phyloP scores from a whole-genome alignment of 1,140 invertebrate genomes.

The Trichoplusia ni region DNA sequence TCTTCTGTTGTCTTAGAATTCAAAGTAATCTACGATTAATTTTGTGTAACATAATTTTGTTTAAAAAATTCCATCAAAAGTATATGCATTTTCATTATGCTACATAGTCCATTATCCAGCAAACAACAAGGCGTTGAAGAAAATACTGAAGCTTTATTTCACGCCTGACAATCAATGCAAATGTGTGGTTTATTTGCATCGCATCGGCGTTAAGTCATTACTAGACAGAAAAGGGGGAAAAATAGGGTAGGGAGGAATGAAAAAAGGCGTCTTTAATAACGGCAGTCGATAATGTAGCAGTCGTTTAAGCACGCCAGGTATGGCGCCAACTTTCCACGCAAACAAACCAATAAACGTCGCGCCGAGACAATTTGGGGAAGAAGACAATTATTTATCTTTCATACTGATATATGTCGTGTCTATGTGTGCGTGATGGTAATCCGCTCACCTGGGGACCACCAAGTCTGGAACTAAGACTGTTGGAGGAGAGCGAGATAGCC shows the following conservation, averaged over 20 bases:
- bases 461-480: too few species aligned
- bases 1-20: too few species aligned
- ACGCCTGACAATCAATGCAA: slow-evolving; percentile 26
- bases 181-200: slow-evolving; percentile 33
- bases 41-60: too few species aligned
- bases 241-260: slow-evolving; percentile 10
- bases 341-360: slow-evolving; percentile 71
- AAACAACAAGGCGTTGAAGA: slow-evolving; percentile 1
- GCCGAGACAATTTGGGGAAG: slow-evolving; percentile 55
- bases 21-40: too few species aligned
- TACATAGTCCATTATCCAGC: too few species aligned
- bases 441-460: slow-evolving; percentile 33
- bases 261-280: slow-evolving; percentile 41
- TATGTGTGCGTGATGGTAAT: slow-evolving; percentile 31
- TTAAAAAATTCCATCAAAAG: too few species aligned
- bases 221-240: slow-evolving; percentile 30
- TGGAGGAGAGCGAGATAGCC: too few species aligned
- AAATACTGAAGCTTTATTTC: too few species aligned
- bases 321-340: slow-evolving; percentile 59
- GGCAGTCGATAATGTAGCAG: slow-evolving; percentile 34
- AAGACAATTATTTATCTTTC: slow-evolving; percentile 61
- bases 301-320: slow-evolving; percentile 49
- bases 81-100: too few species aligned
- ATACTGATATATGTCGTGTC: slow-evolving; percentile 42
- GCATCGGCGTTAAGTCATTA: slow-evolving; percentile 33